Evolutionary conservation across 2,797 vertebrate species (phyloP).

Genomic region (Labroides dimidiatus): DNA sequence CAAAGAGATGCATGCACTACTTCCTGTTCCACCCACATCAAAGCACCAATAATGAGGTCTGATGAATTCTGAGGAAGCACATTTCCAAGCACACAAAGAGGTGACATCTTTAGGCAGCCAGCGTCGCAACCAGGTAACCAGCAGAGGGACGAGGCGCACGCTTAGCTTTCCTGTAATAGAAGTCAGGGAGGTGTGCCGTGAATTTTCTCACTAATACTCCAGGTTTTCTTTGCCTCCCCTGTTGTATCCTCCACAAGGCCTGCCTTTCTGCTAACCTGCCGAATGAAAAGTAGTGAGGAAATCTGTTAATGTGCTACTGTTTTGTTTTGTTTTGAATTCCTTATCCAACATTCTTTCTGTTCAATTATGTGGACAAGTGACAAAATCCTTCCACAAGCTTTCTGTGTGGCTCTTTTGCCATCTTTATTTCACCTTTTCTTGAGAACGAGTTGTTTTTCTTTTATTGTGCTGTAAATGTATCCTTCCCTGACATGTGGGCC

Average conservation of each 20-base stretch:
- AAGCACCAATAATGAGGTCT: conserved; percentile 64
- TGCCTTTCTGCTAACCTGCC: conserved; percentile 19
- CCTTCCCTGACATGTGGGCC: conserved; percentile 10
- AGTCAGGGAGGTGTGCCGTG: conserved; percentile 17
- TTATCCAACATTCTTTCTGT: conserved; percentile 13
- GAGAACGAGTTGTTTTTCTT: neutral
- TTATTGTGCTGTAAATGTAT: neutral
- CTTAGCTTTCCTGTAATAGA: conserved; percentile 59
- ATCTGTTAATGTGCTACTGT: too few species aligned
- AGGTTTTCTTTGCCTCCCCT: conserved; percentile 24
- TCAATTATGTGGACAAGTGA: conserved; percentile 8
- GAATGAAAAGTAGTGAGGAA: conserved; percentile 22
- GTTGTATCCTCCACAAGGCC: conserved; percentile 23
- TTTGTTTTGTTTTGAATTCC: neutral
- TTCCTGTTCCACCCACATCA: conserved; percentile 56
- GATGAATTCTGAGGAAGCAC: conserved; percentile 67
- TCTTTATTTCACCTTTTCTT: conserved; percentile 4
- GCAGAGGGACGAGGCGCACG: conserved; percentile 14
- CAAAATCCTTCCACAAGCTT: neutral
- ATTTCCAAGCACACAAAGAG: conserved; percentile 53
- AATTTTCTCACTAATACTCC: conserved; percentile 56
- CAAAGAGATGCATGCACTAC: conserved; percentile 49
- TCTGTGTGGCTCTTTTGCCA: neutral
- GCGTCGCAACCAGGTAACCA: conserved; percentile 36
- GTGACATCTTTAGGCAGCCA: conserved; percentile 21